Conservation (phyloP, 2,888 invertebrate genomes). For the Cephus nigrinus region DNA sequence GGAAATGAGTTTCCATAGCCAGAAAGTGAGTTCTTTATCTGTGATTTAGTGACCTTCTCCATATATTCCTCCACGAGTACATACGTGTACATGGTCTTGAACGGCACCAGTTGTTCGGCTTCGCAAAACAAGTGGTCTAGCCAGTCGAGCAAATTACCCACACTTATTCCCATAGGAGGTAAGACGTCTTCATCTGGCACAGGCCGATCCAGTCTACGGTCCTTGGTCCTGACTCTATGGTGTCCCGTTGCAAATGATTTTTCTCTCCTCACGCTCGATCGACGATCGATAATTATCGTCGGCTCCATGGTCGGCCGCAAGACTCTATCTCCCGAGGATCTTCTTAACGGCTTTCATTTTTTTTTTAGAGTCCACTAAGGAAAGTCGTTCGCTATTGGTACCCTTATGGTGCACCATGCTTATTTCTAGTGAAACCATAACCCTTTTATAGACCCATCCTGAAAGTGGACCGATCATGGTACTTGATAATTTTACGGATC, state of each 20-base stretch:
- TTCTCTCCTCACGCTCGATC: constrained; percentile 28
- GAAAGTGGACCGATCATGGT: not conserved
- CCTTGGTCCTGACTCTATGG: constrained; percentile 19
- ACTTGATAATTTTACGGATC: not conserved
- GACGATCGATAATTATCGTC: constrained; percentile 40
- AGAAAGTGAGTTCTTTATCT: not conserved
- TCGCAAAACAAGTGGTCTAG: constrained; percentile 60
- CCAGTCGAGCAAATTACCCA: constrained; percentile 62
- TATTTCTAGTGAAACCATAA: not conserved
- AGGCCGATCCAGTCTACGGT: constrained; percentile 21
- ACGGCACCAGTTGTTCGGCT: constrained; percentile 13
- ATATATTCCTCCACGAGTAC: not conserved
- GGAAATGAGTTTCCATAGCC: not conserved
- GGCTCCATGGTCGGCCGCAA: constrained; percentile 8
- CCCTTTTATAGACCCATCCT: not conserved
- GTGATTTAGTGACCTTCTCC: not conserved
- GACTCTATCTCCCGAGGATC: not conserved
- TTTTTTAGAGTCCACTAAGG: not conserved
- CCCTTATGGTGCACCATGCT: not conserved
- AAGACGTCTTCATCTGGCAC: constrained; percentile 54
- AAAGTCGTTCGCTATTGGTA: not conserved
- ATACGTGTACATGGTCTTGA: not conserved
- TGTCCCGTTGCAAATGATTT: constrained; percentile 28
- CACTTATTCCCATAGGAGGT: constrained; percentile 45
- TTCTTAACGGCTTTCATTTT: not conserved